Percentiles rank a stretch among this genome's conserved stretches.
Conservation (phyloP, 2,888 invertebrate species). For the Ornithoptera priamus region DNA sequence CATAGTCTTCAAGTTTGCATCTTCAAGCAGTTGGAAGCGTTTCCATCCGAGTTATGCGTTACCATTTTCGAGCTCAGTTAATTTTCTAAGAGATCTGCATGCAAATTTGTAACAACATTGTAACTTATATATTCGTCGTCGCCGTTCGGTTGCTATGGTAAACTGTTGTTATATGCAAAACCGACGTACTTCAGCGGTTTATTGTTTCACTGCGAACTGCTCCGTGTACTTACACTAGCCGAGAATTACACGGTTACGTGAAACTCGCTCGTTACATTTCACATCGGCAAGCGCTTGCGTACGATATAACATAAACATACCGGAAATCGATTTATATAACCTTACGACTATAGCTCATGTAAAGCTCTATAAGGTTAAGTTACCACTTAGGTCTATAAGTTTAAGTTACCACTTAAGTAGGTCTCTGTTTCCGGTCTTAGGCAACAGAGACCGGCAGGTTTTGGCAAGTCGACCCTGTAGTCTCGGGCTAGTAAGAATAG, state of each 20-base stretch:
- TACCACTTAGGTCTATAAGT: no score
- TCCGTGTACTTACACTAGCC: neutral
- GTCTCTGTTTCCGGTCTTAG: no score
- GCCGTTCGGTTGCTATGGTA: neutral
- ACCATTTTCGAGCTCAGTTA: conserved; percentile 5
- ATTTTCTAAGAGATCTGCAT: conserved; percentile 22
- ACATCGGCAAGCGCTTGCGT: neutral
- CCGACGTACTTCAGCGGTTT: neutral
- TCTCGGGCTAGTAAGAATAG: no score
- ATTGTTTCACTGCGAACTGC: neutral
- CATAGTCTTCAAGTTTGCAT: neutral
- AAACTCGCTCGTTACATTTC: neutral
- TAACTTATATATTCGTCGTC: conserved; percentile 5
- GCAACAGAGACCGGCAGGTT: no score
- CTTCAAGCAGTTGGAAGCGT: neutral
- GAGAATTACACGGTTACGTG: neutral
- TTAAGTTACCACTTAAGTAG: no score
- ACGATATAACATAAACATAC: neutral
- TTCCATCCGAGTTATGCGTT: conserved; percentile 3
- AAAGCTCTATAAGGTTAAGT: no score
- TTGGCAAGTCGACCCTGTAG: no score
- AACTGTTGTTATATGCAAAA: conserved; percentile 21
- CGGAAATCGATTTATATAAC: neutral
- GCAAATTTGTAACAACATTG: conserved; percentile 20
- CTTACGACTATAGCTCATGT: no score